phyloP scores from a whole-genome alignment of 2,113 vertebrate species.

The Diglossa brunneiventris region DNA sequence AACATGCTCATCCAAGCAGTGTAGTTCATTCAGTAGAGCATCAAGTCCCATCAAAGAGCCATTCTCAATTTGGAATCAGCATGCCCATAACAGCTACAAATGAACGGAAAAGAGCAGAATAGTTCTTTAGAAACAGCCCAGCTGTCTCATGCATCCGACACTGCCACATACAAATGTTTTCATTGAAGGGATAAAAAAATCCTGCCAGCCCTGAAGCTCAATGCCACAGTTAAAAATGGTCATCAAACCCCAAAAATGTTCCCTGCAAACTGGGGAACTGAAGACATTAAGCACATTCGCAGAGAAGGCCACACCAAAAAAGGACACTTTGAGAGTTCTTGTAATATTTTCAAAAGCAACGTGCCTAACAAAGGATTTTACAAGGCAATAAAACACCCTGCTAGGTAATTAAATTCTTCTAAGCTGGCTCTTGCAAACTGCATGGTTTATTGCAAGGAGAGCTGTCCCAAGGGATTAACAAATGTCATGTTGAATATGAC shows the following conservation, averaged over 20 bases:
- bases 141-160: constrained; percentile 36
- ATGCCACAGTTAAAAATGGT: not conserved
- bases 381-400: constrained; percentile 17
- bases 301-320: not conserved
- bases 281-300: not conserved
- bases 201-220: not conserved
- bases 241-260: not conserved
- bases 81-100: constrained; percentile 33
- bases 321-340: not conserved
- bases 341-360: not conserved
- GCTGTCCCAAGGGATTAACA: not conserved
- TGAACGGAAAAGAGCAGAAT: constrained; percentile 64
- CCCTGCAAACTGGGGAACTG: not conserved
- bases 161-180: constrained; percentile 46
- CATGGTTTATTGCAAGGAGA: not conserved
- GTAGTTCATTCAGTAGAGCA: constrained; percentile 27
- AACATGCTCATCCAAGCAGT: constrained; percentile 22
- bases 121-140: constrained; percentile 58
- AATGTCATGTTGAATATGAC: not conserved
- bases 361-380: constrained; percentile 10
- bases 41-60: constrained; percentile 53
- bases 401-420: constrained; percentile 14
- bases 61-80: constrained; percentile 49
- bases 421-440: not conserved
- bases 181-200: not conserved